Percentiles rank a stretch among this genome's conserved stretches.
These are phyloP conservation scores for Sinodicranocentrus sp. DNA, from an alignment of 2,888 invertebrate species.

Conservation along the genomic window DNA sequence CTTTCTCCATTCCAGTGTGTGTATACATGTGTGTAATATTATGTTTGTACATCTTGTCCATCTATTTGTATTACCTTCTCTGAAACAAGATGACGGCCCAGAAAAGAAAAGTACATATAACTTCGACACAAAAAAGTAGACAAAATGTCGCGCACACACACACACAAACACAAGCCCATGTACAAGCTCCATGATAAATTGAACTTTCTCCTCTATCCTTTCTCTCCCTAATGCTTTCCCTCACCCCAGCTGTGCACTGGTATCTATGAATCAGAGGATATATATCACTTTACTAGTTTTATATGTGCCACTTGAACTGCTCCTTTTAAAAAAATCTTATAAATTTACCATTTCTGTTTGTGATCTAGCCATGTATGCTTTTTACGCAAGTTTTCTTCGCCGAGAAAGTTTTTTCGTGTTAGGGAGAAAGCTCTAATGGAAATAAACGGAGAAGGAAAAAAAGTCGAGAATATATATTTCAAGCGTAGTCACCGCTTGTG, in stretches of 20 bases:
- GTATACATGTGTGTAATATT: no score
- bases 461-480: conserved; percentile 8
- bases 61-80: not conserved
- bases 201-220: conserved; percentile 35
- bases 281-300: no score
- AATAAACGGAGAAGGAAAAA: conserved; percentile 51
- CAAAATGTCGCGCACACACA: no score
- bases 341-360: no score
- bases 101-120: not conserved
- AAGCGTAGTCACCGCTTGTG: no score
- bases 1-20: no score
- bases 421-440: conserved; percentile 28
- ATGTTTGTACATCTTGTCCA: not conserved
- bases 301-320: no score
- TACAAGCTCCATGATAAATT: conserved; percentile 37
- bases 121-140: no score
- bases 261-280: no score
- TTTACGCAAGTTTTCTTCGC: no score
- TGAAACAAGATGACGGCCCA: not conserved
- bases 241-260: conserved; percentile 40
- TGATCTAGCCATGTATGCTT: no score
- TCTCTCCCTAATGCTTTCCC: conserved; percentile 9
- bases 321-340: no score
- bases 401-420: conserved; percentile 25
- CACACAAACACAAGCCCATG: conserved; percentile 1